Base-by-base conservation (phyloP, 2,113 vertebrate species). In the Crotophaga sulcirostris region DNA sequence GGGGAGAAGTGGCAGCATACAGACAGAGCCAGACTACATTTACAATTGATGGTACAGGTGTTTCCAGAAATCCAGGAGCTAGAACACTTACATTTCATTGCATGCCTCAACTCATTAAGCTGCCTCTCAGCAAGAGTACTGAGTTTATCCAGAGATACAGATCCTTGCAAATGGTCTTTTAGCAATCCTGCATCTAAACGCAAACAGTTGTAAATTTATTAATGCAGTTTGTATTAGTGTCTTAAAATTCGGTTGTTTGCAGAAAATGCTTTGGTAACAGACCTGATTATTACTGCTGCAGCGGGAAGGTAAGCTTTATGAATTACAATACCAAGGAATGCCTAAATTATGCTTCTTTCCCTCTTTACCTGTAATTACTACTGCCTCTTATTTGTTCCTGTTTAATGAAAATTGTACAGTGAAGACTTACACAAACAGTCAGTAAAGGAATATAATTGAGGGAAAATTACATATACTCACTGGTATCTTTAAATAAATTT, bases 31-130 rank as follows among this genome's bases (percentile, higher is more conserved):
- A 63, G 52, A 56, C 26, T 23, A 20, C 18, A n/a, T 38, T 60
- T 56, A 44, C 16, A 72, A n/a, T n/a, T n/a, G n/a, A n/a, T n/a
- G n/a, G n/a, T 10, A 52, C 13, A 9, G 58, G 15, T 33, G 24
- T 17, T 68, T 38, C 55, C 59, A 51, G 29, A 66, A 80, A 68
- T 0, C 18, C 17, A 15, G 33, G 28, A 69, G 78, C 33, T 19
- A 51, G 16, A 49, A 82, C 67, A 97, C 99, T 98, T 97, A 99
- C 99, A 99, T 92, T 96, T 98, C 97, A 99, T 98, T 20, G 99
- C 98, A 4, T 99, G 98, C 88, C 95, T 96, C 60, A 99, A 96
- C 94, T 98, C 98, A 26, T 96, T 97, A 68, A 96, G 97, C 82
- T 99, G 99, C 73, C 95, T 97, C 42, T 98, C 96, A 86, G 97